A percentile compares a stretch with the other conserved stretches of the same genome.
Conservation (phyloP, 1,140 invertebrate species). For the Acromyrmex echinatior region DNA sequence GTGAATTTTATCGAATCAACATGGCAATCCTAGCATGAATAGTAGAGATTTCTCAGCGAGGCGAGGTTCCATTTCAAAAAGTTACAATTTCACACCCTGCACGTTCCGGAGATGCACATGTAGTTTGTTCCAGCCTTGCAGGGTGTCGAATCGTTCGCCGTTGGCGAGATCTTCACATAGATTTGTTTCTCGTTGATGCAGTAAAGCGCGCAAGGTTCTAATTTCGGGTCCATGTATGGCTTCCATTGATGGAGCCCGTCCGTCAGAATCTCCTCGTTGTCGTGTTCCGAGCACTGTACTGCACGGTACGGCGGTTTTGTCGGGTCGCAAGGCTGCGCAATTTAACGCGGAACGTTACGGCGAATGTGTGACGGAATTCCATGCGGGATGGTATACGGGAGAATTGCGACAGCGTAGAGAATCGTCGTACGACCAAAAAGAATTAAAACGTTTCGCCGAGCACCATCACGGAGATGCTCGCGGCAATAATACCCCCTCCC, state of each 20-base stretch:
- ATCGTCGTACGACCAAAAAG: conserved; percentile 44
- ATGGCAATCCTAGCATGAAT: neutral
- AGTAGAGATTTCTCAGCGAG: neutral
- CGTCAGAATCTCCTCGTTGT: conserved; percentile 82
- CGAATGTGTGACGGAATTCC: conserved; percentile 39
- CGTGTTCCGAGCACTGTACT: conserved; percentile 88
- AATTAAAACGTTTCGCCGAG: conserved; percentile 45
- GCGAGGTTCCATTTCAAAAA: neutral
- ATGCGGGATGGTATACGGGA: conserved; percentile 14
- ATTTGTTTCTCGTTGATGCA: conserved; percentile 87
- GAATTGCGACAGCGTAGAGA: conserved; percentile 48
- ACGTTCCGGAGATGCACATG: conserved; percentile 88
- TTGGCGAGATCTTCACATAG: conserved; percentile 82
- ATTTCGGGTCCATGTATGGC: conserved; percentile 85
- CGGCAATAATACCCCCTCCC: conserved; percentile 15
- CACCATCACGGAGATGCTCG: conserved; percentile 19
- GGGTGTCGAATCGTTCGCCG: conserved; percentile 87
- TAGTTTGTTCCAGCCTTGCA: conserved; percentile 88
- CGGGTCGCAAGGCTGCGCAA: conserved; percentile 87
- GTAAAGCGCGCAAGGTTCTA: conserved; percentile 87
- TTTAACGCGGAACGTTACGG: conserved; percentile 35
- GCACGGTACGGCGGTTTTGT: conserved; percentile 87
- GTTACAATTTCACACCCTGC: conserved; percentile 84
- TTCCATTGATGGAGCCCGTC: conserved; percentile 86
- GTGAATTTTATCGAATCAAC: neutral